phyloP scores from a whole-genome alignment of 2,888 invertebrate genomes.

The Papilio elwesi region DNA sequence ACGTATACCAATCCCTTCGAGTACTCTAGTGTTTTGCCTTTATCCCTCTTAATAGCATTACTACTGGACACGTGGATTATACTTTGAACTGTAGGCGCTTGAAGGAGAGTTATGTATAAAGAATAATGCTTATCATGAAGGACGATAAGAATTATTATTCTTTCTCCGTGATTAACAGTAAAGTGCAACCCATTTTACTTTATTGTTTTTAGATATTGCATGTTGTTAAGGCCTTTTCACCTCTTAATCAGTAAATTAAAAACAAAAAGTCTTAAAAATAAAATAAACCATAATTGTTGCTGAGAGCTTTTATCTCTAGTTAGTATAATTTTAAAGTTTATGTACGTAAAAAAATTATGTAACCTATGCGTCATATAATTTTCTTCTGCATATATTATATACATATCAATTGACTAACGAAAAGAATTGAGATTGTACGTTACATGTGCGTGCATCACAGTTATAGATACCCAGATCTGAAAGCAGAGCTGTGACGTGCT shows the following conservation, averaged over 20 bases:
- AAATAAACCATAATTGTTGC: neutral
- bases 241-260: conserved; percentile 12
- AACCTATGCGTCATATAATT: neutral
- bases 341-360: neutral
- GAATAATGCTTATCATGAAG: neutral
- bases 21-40: neutral
- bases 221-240: conserved; percentile 10
- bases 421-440: no score
- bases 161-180: neutral
- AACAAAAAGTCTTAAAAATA: neutral
- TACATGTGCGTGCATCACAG: no score
- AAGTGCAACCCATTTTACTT: conserved; percentile 10
- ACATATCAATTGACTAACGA: no score
- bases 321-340: neutral
- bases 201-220: conserved; percentile 1
- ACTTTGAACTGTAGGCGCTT: conserved; percentile 8
- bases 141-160: neutral
- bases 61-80: neutral
- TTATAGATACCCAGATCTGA: no score
- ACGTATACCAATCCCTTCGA: neutral
- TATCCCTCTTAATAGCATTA: no score
- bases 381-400: no score
- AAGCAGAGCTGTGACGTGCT: no score
- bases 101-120: neutral
- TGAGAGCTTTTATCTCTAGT: neutral